These are phyloP conservation scores for Silurus asotus DNA, from an alignment of 2,113 vertebrate species.

Conservation along the genomic window DNA sequence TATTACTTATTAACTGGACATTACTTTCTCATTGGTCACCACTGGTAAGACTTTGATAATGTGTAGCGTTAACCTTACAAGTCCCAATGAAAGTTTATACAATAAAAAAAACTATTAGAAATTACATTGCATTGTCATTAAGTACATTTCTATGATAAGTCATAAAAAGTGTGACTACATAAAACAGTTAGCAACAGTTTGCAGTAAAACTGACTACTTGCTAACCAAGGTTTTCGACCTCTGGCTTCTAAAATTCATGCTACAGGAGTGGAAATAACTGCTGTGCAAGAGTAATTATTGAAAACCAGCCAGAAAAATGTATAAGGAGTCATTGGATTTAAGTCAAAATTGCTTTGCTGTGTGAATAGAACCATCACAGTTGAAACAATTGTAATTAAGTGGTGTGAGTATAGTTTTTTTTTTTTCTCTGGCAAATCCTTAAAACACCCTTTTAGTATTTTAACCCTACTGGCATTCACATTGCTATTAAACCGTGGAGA, in stretches of 20 bases:
- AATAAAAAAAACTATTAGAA: slow-evolving; percentile 6
- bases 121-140: not conserved
- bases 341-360: not conserved
- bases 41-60: not conserved
- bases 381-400: not conserved
- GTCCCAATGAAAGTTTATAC: not conserved
- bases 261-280: slow-evolving; percentile 6
- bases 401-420: not conserved
- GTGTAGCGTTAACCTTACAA: not conserved
- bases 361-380: not conserved
- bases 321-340: not conserved
- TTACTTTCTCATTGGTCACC: too few relatives aligned
- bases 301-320: not conserved
- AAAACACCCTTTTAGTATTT: not conserved
- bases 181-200: not conserved
- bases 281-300: not conserved
- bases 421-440: not conserved
- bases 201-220: not conserved
- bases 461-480: not conserved
- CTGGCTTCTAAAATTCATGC: not conserved
- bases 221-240: not conserved
- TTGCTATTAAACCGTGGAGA: too few relatives aligned
- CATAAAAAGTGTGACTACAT: not conserved
- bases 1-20: too few relatives aligned
- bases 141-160: not conserved